A percentile compares a stretch with the other conserved stretches of the same genome.
These are phyloP conservation scores for Nanger granti DNA, from an alignment of 2,113 vertebrate species.

Conservation along the genomic window DNA sequence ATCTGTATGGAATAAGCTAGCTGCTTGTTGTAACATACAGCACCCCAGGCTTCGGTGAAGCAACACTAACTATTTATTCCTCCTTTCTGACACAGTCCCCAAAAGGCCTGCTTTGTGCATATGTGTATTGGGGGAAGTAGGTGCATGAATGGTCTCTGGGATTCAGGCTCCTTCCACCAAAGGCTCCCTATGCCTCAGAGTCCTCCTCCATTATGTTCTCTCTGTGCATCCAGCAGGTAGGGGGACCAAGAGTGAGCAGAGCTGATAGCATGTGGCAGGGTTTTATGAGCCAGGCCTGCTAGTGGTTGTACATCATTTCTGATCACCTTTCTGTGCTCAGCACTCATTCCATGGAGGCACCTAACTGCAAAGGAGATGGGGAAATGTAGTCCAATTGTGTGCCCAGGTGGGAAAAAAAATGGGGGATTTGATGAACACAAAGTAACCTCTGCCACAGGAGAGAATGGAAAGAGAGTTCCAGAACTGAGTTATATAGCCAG, in stretches of 20 bases:
- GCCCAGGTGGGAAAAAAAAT: neutral
- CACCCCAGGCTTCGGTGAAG: too few relatives aligned
- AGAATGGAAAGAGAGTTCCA: neutral
- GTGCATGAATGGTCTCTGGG: neutral
- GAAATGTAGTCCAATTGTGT: neutral
- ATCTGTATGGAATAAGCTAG: too few relatives aligned
- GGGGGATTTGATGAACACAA: neutral
- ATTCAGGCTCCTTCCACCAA: neutral
- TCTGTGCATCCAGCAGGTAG: neutral
- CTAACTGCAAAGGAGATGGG: neutral
- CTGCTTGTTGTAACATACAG: too few relatives aligned
- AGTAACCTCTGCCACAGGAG: neutral
- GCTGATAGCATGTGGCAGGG: accelerated
- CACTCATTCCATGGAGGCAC: accelerated
- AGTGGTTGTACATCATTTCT: too few relatives aligned
- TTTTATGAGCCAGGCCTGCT: neutral
- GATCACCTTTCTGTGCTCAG: neutral
- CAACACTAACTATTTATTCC: too few relatives aligned
- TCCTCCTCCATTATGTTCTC: neutral
- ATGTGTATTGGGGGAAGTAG: too few relatives aligned
- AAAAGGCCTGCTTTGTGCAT: too few relatives aligned
- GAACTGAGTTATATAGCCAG: neutral
- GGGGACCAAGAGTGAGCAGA: neutral
- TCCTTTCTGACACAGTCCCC: too few relatives aligned
- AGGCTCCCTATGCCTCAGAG: neutral